Evolutionary conservation across 2,888 invertebrate species (phyloP).

Genomic region (Ichneumoninae sp.): DNA sequence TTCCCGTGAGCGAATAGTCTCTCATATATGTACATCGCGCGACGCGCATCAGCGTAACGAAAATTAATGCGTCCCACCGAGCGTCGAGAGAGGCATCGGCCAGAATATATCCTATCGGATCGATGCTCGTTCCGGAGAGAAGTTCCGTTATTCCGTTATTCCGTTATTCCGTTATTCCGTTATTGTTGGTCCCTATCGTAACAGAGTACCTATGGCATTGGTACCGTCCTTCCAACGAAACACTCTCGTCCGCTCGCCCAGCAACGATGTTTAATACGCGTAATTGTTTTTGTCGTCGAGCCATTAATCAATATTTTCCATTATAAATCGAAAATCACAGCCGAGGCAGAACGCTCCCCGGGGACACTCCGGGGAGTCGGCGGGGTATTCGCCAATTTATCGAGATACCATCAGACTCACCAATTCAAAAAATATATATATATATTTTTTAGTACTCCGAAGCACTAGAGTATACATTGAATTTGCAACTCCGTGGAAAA

Average conservation of each 20-base stretch:
- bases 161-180: not conserved
- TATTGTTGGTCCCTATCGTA: not conserved
- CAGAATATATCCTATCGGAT: not conserved
- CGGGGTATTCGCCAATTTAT: not conserved
- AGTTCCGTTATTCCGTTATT: not conserved
- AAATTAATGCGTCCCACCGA: conserved; percentile 13
- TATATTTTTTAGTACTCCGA: not conserved
- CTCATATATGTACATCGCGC: not conserved
- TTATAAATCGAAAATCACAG: conserved; percentile 18
- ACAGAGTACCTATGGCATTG: not conserved
- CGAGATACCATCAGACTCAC: not conserved
- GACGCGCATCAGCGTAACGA: conserved; percentile 21
- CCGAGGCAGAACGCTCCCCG: too few relatives aligned
- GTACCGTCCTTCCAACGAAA: not conserved
- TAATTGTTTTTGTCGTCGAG: conserved; percentile 30
- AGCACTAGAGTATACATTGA: not conserved
- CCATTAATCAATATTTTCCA: conserved; percentile 37
- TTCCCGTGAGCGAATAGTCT: not conserved
- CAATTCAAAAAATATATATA: too few relatives aligned
- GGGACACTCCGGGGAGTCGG: not conserved
- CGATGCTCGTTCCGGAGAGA: not conserved
- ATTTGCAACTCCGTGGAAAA: not conserved
- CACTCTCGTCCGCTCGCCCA: not conserved
- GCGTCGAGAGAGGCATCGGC: conserved; percentile 2
- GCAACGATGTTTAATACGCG: not conserved